A percentile compares a stretch with the other conserved stretches of the same genome.
These are phyloP conservation scores for Puffinus mauretanicus DNA, from an alignment of 2,113 vertebrate genomes.

Conservation along the genomic window DNA sequence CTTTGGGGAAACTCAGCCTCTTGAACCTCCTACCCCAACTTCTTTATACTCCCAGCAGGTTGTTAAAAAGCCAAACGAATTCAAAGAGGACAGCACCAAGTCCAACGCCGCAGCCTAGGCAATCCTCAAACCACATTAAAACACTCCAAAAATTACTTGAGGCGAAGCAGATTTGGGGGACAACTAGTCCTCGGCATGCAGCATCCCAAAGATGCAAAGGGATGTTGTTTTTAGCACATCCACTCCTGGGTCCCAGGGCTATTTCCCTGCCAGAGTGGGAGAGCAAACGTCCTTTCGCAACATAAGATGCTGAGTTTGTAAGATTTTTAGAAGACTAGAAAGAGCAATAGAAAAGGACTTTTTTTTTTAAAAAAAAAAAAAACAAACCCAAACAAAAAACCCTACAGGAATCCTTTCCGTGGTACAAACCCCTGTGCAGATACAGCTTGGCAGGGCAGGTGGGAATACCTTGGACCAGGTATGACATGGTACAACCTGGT, in stretches of 20 bases:
- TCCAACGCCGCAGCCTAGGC: rapidly evolving
- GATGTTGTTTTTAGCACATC: not conserved
- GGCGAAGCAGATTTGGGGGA: not conserved
- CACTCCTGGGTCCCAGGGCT: not conserved
- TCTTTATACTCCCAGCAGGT: not conserved
- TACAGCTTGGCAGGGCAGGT: not conserved
- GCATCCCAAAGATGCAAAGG: not conserved
- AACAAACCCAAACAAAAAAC: not conserved
- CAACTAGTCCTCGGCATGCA: not conserved
- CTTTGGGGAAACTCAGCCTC: not conserved
- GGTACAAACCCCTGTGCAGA: not conserved
- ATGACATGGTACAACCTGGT: not conserved
- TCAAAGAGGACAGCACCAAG: not conserved
- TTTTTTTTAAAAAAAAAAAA: too few relatives aligned
- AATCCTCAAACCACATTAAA: not conserved
- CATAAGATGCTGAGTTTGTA: not conserved
- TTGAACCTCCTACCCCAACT: not conserved
- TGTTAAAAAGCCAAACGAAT: not conserved
- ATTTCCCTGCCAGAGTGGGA: not conserved
- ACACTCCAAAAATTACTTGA: not conserved
- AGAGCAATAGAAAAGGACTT: not conserved
- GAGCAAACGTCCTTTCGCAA: not conserved
- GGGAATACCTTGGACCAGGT: not conserved
- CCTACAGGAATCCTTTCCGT: not conserved
- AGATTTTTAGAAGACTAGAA: not conserved